Conservation (phyloP, 2,113 vertebrate genomes). For the Elephantulus edwardii region DNA sequence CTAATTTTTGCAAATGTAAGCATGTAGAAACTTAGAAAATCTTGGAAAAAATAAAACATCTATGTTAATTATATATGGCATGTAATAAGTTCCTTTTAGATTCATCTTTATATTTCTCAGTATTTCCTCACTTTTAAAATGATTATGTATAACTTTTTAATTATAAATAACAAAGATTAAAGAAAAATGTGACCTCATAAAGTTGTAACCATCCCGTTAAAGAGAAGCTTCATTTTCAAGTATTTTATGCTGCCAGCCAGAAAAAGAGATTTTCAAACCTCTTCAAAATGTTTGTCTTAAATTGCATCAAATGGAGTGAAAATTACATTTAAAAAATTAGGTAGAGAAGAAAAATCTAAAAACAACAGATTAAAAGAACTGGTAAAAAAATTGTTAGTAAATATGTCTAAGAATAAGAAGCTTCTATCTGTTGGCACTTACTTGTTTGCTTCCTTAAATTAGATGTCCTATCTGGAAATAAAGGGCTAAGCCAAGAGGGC, state of each 20-base stretch:
- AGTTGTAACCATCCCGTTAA: background rate
- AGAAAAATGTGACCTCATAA: background rate
- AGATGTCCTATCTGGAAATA: constrained; percentile 88
- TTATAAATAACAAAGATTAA: constrained; percentile 10
- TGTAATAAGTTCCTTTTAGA: background rate
- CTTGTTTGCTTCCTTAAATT: constrained; percentile 82
- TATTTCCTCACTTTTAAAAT: background rate
- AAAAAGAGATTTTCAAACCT: background rate
- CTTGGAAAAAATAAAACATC: background rate
- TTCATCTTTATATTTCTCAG: background rate
- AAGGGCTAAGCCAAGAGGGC: constrained; percentile 91
- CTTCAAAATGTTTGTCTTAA: background rate
- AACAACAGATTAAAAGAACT: background rate
- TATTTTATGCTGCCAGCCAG: background rate
- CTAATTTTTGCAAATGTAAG: constrained; percentile 15
- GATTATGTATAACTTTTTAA: background rate
- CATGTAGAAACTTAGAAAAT: background rate
- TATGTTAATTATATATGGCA: background rate
- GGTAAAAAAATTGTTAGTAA: background rate
- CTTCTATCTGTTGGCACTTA: constrained; percentile 70
- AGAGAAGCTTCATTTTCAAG: background rate
- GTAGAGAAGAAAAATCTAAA: background rate
- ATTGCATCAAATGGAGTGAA: background rate
- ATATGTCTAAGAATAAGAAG: background rate
- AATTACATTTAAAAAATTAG: background rate